Conservation (phyloP, 2,113 vertebrate genomes). For the Chloroceryle aenea region DNA sequence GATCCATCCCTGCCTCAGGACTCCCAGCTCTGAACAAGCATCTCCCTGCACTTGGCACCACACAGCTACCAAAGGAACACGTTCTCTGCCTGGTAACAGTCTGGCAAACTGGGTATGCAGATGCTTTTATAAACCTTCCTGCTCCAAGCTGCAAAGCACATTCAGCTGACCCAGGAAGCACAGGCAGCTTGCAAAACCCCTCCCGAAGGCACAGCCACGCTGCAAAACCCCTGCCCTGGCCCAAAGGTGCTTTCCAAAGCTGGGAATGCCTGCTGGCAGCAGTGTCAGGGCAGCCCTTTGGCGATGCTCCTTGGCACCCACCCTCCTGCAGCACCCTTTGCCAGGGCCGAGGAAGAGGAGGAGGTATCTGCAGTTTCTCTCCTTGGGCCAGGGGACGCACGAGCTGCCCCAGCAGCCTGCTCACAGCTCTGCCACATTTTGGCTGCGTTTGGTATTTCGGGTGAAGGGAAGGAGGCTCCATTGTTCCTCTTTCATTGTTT, state of each 20-base stretch:
- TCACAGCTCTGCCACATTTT: neutral
- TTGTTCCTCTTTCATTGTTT: slow-evolving; percentile 58
- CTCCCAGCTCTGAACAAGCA: rapidly evolving
- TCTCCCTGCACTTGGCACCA: neutral
- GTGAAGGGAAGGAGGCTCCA: slow-evolving; percentile 36
- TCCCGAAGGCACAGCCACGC: neutral
- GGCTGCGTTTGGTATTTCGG: neutral
- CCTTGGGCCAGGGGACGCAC: neutral
- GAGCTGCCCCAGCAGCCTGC: neutral
- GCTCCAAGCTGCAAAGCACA: rapidly evolving
- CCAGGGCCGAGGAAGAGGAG: neutral
- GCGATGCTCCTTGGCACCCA: neutral
- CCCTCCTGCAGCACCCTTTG: neutral
- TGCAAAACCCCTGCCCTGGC: neutral
- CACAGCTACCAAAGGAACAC: rapidly evolving
- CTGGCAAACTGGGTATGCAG: neutral
- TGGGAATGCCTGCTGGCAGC: neutral
- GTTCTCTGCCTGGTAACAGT: neutral
- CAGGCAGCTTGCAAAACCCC: neutral
- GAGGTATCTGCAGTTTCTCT: neutral
- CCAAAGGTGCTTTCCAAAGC: neutral
- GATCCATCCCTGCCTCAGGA: neutral
- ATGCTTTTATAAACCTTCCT: neutral
- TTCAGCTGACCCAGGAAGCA: neutral
- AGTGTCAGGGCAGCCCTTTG: neutral